Conservation (phyloP, 2,113 vertebrate species). For the Galbula dea region DNA sequence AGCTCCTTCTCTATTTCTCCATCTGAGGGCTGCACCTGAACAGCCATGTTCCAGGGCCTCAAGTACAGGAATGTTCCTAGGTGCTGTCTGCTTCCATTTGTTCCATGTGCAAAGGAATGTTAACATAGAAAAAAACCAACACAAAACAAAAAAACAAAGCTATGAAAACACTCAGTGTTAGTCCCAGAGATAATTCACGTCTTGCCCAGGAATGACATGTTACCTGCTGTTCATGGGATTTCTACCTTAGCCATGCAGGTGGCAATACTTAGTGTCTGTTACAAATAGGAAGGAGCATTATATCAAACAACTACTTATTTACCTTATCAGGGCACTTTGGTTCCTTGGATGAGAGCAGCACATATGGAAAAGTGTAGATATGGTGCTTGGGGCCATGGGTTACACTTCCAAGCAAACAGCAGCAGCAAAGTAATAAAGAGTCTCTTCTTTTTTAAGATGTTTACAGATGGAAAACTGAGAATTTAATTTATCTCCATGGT, state of each 20-base stretch:
- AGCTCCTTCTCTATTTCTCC: constrained; percentile 69
- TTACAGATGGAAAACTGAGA: background rate
- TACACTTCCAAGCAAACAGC: background rate
- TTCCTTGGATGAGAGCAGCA: background rate
- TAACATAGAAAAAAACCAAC: background rate
- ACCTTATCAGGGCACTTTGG: background rate
- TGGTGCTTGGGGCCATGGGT: too few relatives aligned
- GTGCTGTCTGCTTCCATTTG: constrained; percentile 54
- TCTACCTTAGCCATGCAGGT: background rate
- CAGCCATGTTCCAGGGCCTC: constrained; percentile 60
- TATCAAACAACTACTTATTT: background rate
- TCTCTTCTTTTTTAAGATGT: background rate
- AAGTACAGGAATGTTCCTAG: constrained; percentile 44
- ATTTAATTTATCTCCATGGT: background rate
- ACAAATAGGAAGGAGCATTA: background rate
- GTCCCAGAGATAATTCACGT: background rate
- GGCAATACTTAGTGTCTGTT: background rate
- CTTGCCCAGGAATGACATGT: background rate
- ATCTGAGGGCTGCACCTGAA: constrained; percentile 70
- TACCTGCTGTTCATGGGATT: background rate
- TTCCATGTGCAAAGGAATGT: background rate
- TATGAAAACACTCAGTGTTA: background rate
- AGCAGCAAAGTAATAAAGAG: background rate
- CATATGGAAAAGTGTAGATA: background rate
- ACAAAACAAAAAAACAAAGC: background rate